Base-by-base conservation (phyloP, 2,888 invertebrate species). In the Ctena decussata region DNA sequence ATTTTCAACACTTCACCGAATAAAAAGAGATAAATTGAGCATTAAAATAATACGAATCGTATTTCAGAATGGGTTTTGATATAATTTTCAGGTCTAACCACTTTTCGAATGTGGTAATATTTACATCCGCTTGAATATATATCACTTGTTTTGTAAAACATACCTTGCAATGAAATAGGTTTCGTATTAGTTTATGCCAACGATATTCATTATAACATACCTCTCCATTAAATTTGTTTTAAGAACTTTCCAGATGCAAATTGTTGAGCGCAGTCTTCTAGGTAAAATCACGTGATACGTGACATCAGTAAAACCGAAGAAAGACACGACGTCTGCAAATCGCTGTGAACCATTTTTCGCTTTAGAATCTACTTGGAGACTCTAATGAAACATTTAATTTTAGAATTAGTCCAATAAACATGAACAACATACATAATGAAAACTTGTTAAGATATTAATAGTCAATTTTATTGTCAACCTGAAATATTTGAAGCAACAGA, bases 181-280 rank as follows among this genome's bases (percentile, higher is more conserved):
- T 65, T 65, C 65, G 65, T 65, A 65, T 65, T 65, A 65, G 21
- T 65, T 65, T 35, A 24, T 65, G 65, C 65, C 65, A 35, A 32
- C 30, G 8, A 5, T 57, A 12, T 30, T 35, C 32, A 35, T 35
- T 35, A 27, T 65, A 21, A 65, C 65, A 65, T 65, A 65, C 65
- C 65, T 65, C 57, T 57, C 5, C 8, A 8, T 2, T 57, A 27
- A 27, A 27, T 27, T 2, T 57, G 57, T 27, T 65, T 35, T 3
- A 65, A 35, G 27, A n/a, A 5, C 57, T 3, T 8, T 65, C 21
- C 65, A 21, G 65, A 1, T 21, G 65, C 35, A 35, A 30, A 21
- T 65, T 11, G 21, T 35, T 27, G 35, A 35, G 65, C 35, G 11
- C 65, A 65, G 12, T 35, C 30, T 32, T 60, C 27, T 24, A 30